Base-by-base conservation (phyloP, 2,797 vertebrate genomes). In the Cossypha niveicapilla region DNA sequence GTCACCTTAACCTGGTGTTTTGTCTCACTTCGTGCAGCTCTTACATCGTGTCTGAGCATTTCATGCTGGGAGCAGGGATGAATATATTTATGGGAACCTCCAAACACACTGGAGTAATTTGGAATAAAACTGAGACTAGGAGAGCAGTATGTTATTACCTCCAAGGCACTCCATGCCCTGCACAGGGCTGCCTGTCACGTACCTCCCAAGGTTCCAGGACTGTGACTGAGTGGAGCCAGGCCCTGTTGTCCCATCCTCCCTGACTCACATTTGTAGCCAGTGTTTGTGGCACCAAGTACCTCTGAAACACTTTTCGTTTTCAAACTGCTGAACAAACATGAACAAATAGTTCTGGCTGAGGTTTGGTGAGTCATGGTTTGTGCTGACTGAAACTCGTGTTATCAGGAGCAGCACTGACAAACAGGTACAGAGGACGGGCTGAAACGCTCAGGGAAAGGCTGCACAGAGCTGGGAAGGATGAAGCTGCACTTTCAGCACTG, bases 321-420 rank as follows among this genome's bases (percentile, higher is more conserved):
- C 86, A 94, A 90, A 85, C 44, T 41, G 90, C 85, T 90, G 87
- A 93, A 90, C 90, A 94, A 92, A 96, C 91, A 86, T 1, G 73
- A 84, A 45, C 86, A 89, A 71, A 68, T 79, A 44, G 92, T 81
- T 83, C 86, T 94, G 79, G 72, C 88, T 94, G 93, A 81, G 94
- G 93, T 95, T 94, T 90, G 89, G 92, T 96, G 96, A 96, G 88
- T 96, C 96, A 95, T 18, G 92, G 67, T 94, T 84, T 74, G 88
- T 73, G 89, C 91, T 87, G 75, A 58, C 86, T 85, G 92, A 93
- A 91, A 88, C 88, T 82, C 14, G 0, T 74, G 73, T 34, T 85
- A 81, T 65, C 92, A 77, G 45, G 62, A 88, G 81, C 78, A 89
- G 85, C 86, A 37, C 75, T 60, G 51, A 65, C 67, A 96, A 93